Conservation (phyloP, 2,888 invertebrate genomes). For the Sphaeridia pumilis region DNA sequence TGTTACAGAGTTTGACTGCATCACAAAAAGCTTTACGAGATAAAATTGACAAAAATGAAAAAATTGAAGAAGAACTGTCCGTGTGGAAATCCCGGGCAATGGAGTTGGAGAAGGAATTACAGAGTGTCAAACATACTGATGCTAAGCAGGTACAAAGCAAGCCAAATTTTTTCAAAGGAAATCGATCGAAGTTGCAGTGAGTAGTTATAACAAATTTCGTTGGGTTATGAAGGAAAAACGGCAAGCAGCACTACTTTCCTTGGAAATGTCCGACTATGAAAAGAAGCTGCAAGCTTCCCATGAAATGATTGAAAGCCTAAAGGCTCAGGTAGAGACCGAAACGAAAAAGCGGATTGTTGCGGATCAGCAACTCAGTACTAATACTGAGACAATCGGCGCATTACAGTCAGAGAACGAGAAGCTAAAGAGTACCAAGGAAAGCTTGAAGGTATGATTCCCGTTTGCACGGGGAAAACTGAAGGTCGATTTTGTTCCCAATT, state of each 20-base stretch:
- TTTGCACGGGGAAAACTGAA: neutral
- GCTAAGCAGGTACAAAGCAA: slow-evolving; percentile 23
- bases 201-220: neutral
- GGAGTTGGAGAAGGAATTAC: slow-evolving; percentile 29
- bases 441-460: slow-evolving; percentile 20
- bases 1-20: slow-evolving; percentile 19
- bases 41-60: slow-evolving; percentile 28
- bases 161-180: neutral
- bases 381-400: slow-evolving; percentile 17
- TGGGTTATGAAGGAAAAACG: slow-evolving; percentile 23
- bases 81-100: slow-evolving; percentile 20
- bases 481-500: neutral
- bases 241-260: slow-evolving; percentile 30
- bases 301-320: slow-evolving; percentile 25
- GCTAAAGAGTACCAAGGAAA: slow-evolving; percentile 23
- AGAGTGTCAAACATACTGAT: slow-evolving; percentile 26
- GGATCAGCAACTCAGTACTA: slow-evolving; percentile 18
- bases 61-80: slow-evolving; percentile 18
- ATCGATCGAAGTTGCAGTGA: neutral
- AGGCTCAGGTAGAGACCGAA: slow-evolving; percentile 22
- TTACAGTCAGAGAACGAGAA: slow-evolving; percentile 20
- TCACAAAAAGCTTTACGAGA: slow-evolving; percentile 28
- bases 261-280: slow-evolving; percentile 35
- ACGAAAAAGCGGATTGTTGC: slow-evolving; percentile 8
- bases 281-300: slow-evolving; percentile 30